Evolutionary conservation across 53 echinoderm and acorn worm genomes (phyloP), one percentile per base, ranked within the genome.

Genomic region (Hippasteria phrygiana): DNA sequence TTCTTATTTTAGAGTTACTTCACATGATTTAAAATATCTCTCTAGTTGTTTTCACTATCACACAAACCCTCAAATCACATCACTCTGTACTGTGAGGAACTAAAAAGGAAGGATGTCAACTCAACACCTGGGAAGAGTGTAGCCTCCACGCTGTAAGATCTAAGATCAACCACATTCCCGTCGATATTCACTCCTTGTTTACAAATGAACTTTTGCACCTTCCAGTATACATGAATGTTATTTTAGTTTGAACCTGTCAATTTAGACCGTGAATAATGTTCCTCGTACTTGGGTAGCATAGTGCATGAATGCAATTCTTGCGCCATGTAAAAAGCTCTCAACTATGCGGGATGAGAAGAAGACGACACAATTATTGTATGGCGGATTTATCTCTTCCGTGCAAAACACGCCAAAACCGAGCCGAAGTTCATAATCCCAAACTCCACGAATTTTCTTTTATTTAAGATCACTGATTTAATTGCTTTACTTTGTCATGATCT

Each of bases 391-490:
- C 22, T 59, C 59, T 59, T 59, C 59, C 26, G 7, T 3, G 18
- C 29, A 64, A 64, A 38, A 39, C 39, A 42, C 22, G 32, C 2
- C 48, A 4, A 24, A 33, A 29, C 27, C 12, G 33, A 34, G 31
- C 13, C 39, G 29, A 63, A 81, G 81, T 81, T 81, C 65, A 56
- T 81, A 62, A 63, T 65, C 81, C 42, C 64, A 41, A 81, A 62
- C 81, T 81, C 62, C 24, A 42, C 26, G 24, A 65, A 65, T 64
- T 81, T 81, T 45, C 81, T 65, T 65, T 62, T 81, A 37, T n/a
- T n/a, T n/a, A 26, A 31, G 1, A 1, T 40, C 11, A 4, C 28
- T 63, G 47, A 48, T 65, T 65, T 64, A 62, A 62, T 63, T 33
- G 40, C 64, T n/a, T 12, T 43, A 81, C 81, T 65, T 43, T 62